Evolutionary conservation across 2,797 vertebrate genomes (phyloP).

Genomic region (Coregonus ussuriensis): DNA sequence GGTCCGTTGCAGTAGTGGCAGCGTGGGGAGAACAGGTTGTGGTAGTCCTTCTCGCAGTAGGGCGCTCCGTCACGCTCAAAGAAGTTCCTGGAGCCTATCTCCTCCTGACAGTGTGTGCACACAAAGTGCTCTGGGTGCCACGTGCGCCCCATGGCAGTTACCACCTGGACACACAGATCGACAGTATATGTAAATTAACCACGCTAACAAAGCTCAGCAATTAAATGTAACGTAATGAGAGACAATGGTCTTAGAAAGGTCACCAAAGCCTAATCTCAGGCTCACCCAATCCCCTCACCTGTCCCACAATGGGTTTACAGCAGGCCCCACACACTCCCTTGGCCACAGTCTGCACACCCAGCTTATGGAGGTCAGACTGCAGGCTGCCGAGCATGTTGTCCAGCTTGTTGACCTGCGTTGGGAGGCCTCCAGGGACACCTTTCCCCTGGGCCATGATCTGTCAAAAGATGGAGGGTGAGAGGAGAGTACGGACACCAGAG

Average conservation of each 20-base stretch:
- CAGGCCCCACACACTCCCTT: constrained; percentile 95
- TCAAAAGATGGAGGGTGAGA: constrained; percentile 17
- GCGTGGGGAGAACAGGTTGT: constrained; percentile 91
- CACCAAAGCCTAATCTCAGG: neutral
- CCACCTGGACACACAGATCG: constrained; percentile 77
- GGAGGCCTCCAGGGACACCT: constrained; percentile 69
- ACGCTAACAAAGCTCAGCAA: neutral
- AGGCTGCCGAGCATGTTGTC: constrained; percentile 96
- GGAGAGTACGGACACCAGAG: constrained; percentile 39
- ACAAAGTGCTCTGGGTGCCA: constrained; percentile 98
- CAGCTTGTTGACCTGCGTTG: constrained; percentile 91
- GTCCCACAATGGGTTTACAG: constrained; percentile 94
- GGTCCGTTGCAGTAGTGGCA: constrained; percentile 92
- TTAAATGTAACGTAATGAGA: neutral
- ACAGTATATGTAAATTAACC: neutral
- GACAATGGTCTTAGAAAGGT: neutral
- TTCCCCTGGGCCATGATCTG: constrained; percentile 92
- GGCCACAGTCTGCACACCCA: constrained; percentile 91
- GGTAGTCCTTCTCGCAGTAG: constrained; percentile 95
- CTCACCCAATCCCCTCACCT: constrained; percentile 70
- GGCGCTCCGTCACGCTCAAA: constrained; percentile 93
- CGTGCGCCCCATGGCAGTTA: constrained; percentile 94
- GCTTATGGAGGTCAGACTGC: constrained; percentile 91
- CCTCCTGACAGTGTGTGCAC: constrained; percentile 95
- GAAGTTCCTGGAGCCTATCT: constrained; percentile 94